These are phyloP conservation scores for Pipistrellus pygmaeus DNA, from an alignment of 2,797 vertebrate genomes.

Conservation along the genomic window DNA sequence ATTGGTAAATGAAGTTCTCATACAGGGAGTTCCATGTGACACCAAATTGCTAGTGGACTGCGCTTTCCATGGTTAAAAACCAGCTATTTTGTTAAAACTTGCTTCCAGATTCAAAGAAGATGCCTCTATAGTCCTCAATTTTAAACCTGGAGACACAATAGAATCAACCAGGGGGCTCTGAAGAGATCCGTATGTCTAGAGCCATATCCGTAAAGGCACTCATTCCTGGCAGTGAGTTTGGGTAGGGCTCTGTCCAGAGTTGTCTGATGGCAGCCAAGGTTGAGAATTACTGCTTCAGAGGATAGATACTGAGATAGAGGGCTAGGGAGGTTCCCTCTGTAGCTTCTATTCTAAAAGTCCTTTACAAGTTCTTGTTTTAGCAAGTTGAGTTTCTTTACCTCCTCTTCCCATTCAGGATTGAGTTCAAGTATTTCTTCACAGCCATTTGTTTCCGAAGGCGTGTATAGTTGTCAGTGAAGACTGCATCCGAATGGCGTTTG, in stretches of 20 bases:
- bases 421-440: slow-evolving; percentile 97
- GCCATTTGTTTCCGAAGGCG: slow-evolving; percentile 98
- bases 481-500: slow-evolving; percentile 97
- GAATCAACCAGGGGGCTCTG: not conserved
- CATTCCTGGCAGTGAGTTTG: not conserved
- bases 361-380: slow-evolving; percentile 21
- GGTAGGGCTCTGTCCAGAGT: not conserved
- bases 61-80: not conserved
- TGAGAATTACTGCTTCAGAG: not conserved
- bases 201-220: rapidly evolving
- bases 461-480: slow-evolving; percentile 98
- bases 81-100: not conserved
- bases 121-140: not conserved
- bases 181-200: not conserved
- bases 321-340: not conserved
- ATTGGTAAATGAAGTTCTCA: not conserved
- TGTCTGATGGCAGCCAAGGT: not conserved
- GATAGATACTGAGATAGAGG: not conserved
- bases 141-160: not conserved
- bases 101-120: not conserved
- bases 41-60: not conserved
- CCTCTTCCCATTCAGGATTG: slow-evolving; percentile 95
- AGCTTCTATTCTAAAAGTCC: not conserved
- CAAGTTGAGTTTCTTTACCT: slow-evolving; percentile 89
- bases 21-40: not conserved